phyloP scores from a whole-genome alignment of 2,888 invertebrate genomes.

The Pollenia griseotomentosa region DNA sequence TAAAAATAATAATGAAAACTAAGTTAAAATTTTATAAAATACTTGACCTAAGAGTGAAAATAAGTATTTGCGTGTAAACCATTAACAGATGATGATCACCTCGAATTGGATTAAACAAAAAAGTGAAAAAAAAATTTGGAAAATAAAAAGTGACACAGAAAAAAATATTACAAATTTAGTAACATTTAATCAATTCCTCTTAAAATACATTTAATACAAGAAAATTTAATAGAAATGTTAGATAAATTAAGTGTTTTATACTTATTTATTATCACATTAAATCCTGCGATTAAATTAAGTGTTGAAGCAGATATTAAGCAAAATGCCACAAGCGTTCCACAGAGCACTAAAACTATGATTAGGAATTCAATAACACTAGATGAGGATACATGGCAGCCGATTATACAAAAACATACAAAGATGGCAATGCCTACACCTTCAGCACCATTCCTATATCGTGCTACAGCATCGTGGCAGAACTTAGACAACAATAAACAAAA shows the following conservation, averaged over 20 bases:
- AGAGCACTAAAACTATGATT: not conserved
- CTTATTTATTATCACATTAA: constrained; percentile 1
- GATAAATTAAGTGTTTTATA: constrained; percentile 9
- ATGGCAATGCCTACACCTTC: constrained; percentile 12
- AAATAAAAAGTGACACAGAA: constrained; percentile 33
- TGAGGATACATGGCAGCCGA: constrained; percentile 56
- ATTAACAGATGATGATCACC: constrained; percentile 62
- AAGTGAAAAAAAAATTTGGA: constrained; percentile 37
- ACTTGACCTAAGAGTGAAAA: constrained; percentile 63
- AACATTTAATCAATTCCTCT: not conserved
- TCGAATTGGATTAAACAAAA: constrained; percentile 26
- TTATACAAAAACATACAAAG: constrained; percentile 30
- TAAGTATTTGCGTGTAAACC: constrained; percentile 58
- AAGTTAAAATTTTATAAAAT: constrained; percentile 60
- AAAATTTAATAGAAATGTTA: constrained; percentile 44
- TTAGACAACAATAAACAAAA: constrained; percentile 19
- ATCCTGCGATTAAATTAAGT: not conserved
- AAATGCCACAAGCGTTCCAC: not conserved
- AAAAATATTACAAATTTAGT: not conserved
- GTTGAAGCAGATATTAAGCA: not conserved
- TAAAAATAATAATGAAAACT: not conserved
- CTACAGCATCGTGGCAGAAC: not conserved
- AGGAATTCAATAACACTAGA: not conserved
- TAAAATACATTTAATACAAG: not conserved
- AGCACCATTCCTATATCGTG: not conserved